Conservation (phyloP, 1,140 invertebrate species). For the Scylla paramamosain region DNA sequence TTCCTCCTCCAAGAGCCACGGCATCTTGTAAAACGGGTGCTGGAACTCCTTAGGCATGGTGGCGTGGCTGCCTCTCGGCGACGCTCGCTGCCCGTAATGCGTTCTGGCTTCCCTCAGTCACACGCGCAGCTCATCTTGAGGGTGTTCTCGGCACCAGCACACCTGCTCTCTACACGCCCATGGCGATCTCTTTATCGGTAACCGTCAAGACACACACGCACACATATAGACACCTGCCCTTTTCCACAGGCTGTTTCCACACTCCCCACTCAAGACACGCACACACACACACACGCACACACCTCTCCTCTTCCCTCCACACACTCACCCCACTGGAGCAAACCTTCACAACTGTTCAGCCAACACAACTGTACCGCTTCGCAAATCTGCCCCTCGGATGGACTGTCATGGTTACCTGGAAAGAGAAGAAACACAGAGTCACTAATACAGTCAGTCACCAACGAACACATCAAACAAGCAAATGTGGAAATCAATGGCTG, state of each 20-base stretch:
- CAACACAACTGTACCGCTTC: background rate
- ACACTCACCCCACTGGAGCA: background rate
- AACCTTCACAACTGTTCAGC: background rate
- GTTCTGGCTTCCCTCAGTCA: background rate
- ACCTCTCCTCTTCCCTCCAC: background rate
- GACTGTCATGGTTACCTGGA: background rate
- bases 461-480: background rate
- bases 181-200: background rate
- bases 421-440: background rate
- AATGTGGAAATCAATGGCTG: background rate
- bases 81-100: background rate
- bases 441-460: background rate
- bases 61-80: background rate
- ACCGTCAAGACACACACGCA: background rate
- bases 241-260: background rate
- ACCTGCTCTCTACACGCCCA: background rate
- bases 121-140: background rate
- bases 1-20: slow-evolving; percentile 65
- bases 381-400: background rate
- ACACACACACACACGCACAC: background rate
- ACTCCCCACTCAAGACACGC: background rate
- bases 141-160: background rate
- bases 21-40: slow-evolving; percentile 66
- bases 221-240: background rate
- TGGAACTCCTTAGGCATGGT: slow-evolving; percentile 68